Evolutionary conservation across 1,140 invertebrate species (phyloP).

Genomic region (Eumeta japonica): DNA sequence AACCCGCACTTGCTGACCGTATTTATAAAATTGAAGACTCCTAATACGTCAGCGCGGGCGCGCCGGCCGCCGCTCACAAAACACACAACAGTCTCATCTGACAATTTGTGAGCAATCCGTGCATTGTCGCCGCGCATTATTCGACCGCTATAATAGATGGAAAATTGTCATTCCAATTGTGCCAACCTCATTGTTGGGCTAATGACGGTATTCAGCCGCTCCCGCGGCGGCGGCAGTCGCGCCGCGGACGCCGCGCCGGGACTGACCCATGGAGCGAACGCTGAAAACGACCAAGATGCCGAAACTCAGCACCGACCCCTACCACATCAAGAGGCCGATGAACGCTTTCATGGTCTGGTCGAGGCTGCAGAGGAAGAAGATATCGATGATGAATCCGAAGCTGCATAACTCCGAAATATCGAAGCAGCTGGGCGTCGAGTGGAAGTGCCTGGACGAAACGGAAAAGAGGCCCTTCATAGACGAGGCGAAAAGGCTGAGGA

Average conservation of each 20-base stretch:
- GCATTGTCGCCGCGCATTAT: constrained; percentile 56
- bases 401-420: constrained; percentile 78
- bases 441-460: constrained; percentile 67
- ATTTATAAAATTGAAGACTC: neutral
- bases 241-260: neutral
- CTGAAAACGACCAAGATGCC: no score
- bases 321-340: constrained; percentile 67
- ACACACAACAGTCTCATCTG: constrained; percentile 53
- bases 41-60: constrained; percentile 21
- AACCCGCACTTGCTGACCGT: neutral
- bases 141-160: constrained; percentile 52
- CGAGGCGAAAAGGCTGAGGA: constrained; percentile 72
- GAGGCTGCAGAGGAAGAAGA: constrained; percentile 67
- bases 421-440: constrained; percentile 68
- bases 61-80: constrained; percentile 49
- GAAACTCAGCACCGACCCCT: constrained; percentile 34
- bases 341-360: constrained; percentile 76
- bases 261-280: neutral
- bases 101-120: constrained; percentile 56
- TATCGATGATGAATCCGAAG: constrained; percentile 79
- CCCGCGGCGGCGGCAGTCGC: neutral
- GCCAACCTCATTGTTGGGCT: constrained; percentile 40
- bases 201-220: constrained; percentile 44
- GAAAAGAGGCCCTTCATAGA: constrained; percentile 81
- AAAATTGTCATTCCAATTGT: constrained; percentile 55